A percentile compares a stretch with the other conserved stretches of the same genome.
These are phyloP conservation scores for Allobates femoralis DNA, from an alignment of 2,797 vertebrate species.

Conservation along the genomic window DNA sequence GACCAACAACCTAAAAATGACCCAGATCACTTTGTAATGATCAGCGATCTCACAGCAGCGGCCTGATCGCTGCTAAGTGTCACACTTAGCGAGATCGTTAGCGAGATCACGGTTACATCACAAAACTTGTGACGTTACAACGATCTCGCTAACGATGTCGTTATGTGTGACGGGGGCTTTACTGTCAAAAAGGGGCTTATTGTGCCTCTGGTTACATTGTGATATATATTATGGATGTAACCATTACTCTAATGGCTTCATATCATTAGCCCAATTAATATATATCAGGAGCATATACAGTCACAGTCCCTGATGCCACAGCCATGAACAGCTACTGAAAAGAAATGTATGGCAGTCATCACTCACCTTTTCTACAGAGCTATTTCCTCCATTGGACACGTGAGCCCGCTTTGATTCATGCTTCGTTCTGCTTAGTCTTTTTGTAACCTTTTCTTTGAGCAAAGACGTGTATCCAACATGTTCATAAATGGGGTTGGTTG, in stretches of 20 bases:
- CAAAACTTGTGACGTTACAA: no score
- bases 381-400: conserved; percentile 84
- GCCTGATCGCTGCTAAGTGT: no score
- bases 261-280: neutral
- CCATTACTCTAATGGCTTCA: neutral
- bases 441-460: conserved; percentile 90
- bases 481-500: conserved; percentile 97
- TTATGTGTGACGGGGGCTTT: no score
- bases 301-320: neutral
- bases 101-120: no score
- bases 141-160: no score
- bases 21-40: no score
- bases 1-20: no score
- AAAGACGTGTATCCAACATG: conserved; percentile 94
- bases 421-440: conserved; percentile 84
- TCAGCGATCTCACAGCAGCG: no score
- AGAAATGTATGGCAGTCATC: neutral
- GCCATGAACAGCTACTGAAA: neutral
- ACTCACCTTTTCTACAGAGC: conserved; percentile 84
- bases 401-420: conserved; percentile 85
- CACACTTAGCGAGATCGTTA: no score
- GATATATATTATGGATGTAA: no score
- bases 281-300: neutral
- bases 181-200: no score
- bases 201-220: no score